Base-by-base conservation (phyloP, 2,113 vertebrate species). In the Corythaeola cristata region DNA sequence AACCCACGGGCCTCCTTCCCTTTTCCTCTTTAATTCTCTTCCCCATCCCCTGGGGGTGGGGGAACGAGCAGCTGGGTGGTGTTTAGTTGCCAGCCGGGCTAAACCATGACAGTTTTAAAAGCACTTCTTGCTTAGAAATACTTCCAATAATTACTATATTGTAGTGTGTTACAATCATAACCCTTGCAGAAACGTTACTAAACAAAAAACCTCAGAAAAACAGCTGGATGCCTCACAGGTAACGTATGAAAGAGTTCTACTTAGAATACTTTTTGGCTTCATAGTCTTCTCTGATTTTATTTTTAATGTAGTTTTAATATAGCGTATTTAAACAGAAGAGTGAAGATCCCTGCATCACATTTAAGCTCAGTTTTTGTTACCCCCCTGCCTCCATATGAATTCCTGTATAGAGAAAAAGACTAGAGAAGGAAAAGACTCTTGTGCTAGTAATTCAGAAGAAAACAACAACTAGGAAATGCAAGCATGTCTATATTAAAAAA, bases 121-220 rank as follows among this genome's bases (percentile, higher is more conserved):
- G 30, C 47, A 66, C 24, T 30, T 76, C 33, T 79, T 85, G 62
- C 30, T 73, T 49, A 88, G 35, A 82, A 83, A 49, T 56, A 39
- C 5, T 53, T 80, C 35, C 55, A 77, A 5, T 74, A 75, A 64
- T 77, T 60, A 56, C 32, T 28, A 8, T 23, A 41, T 19, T 41
- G 47, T n/a, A 85, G 18, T 0, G 0, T 24, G 8, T 50, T 63
- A 81, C 11, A n/a, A 63, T 39, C 12, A 22, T 11, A 87, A 77
- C 19, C 23, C 68, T 47, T n/a, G 18, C 12, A 39, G 32, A 19
- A 47, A 47, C 0, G 0, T n/a, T 22, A 68, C 30, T 37, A 81
- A 77, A 60, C 15, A 74, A 68, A 91, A 89, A 87, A 11, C 3
- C 26, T 73, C 8, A 19, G 23, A 9, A 52, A 55, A 85, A 62